Conservation (phyloP, 2,113 vertebrate species). For the Clupea harengus region DNA sequence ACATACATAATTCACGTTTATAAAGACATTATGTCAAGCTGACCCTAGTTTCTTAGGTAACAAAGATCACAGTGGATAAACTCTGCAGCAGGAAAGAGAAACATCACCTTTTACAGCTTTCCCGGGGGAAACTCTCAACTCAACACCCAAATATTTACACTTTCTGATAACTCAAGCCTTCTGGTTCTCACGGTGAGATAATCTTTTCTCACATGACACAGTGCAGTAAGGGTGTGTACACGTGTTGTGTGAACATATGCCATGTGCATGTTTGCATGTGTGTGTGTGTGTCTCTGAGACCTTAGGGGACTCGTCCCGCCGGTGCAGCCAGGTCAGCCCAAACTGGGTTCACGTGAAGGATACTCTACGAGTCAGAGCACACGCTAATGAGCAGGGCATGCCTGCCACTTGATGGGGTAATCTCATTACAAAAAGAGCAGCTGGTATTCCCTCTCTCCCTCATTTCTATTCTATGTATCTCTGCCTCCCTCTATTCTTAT, state of each 20-base stretch:
- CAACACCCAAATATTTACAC: conserved; percentile 7
- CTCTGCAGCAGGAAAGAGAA: background rate
- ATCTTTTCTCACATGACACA: no score
- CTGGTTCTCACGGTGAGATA: background rate
- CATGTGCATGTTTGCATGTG: background rate
- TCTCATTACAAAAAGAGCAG: conserved; percentile 31
- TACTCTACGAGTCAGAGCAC: conserved; percentile 5
- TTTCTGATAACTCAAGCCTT: background rate
- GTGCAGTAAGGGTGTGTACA: background rate
- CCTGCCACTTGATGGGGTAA: conserved; percentile 29
- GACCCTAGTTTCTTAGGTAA: background rate
- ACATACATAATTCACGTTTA: no score
- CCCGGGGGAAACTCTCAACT: background rate
- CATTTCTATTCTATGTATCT: background rate
- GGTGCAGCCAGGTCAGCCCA: conserved; percentile 6
- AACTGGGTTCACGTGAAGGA: conserved; percentile 41
- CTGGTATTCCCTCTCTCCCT: conserved; percentile 7
- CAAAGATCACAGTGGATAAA: background rate
- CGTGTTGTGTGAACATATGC: background rate
- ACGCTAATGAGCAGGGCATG: conserved; percentile 23
- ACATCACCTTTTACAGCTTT: background rate
- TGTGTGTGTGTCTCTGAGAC: background rate
- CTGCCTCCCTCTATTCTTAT: background rate
- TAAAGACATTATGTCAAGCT: background rate
- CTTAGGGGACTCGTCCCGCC: background rate